Base-by-base conservation (phyloP, 2,888 invertebrate genomes). In the Fissipunctia ypsillon region DNA sequence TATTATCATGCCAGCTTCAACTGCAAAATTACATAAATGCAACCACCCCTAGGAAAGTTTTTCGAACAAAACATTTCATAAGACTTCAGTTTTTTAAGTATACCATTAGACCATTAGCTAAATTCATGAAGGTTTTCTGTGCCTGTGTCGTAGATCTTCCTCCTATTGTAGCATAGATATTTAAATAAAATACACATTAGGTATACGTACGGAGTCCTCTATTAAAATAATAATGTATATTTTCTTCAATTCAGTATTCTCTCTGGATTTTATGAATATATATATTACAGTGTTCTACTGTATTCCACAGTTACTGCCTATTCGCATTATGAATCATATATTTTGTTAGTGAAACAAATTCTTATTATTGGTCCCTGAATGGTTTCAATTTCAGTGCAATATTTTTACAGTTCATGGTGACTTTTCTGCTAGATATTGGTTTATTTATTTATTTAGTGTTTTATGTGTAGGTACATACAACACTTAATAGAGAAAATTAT, bases 281-380 rank as follows among this genome's bases (percentile, higher is more conserved):
- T 69, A 69, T 25, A 45, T 80, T 74, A 50, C 12, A 16, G 2
- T 28, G 4, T 50, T 41, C 48, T 31, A 43, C 35, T 25, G 14
- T 64, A n/a, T 43, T 52, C n/a, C 19, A 45, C 60, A 43, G 31
- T 54, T 60, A 67, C 69, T 71, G 52, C 14, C 19, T 54, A 16
- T 63, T 43, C 14, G 65, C 14, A 31, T 45, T 65, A 48, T 48
- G 72, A 59, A 73, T 69, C 54, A 63, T 14, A 48, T 35, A 19
- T 28, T 41, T 63, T 69, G 25, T 66, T 73, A 60, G 65, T 61
- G 38, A 19, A 66, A 4, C 65, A 68, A 57, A 68, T 52, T 14
- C 38, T 22, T 80, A 41, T 52, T 76, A 76, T 66, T 75, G 38
- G n/a, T 50, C 59, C 25, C 22, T 59, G 28, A 60, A 57, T 68